Conservation (phyloP, 1,140 invertebrate genomes). For the Maniola jurtina region DNA sequence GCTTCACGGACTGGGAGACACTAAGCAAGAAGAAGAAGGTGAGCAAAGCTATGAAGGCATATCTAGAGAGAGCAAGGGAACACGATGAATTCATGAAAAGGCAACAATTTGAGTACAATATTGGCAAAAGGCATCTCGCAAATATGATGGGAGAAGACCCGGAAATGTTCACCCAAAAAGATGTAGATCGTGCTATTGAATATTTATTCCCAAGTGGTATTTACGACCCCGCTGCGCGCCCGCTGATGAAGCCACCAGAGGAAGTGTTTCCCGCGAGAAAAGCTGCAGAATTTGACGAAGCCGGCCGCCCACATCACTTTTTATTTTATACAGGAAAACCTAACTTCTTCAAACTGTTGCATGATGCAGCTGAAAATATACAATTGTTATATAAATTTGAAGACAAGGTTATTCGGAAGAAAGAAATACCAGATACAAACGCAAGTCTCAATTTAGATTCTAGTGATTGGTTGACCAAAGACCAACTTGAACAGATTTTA, state of each 20-base stretch:
- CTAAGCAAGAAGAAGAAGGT: constrained; percentile 81
- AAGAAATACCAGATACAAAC: constrained; percentile 79
- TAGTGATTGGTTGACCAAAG: constrained; percentile 83
- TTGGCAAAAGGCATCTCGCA: constrained; percentile 96
- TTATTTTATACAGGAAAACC: constrained; percentile 94
- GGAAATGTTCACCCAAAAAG: constrained; percentile 91
- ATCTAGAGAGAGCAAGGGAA: constrained; percentile 88
- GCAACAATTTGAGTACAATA: constrained; percentile 90
- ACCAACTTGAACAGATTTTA: constrained; percentile 83
- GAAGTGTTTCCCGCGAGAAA: constrained; percentile 91
- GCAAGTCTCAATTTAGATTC: constrained; percentile 79
- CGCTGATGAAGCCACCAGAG: constrained; percentile 91
- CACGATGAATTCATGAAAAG: constrained; percentile 92
- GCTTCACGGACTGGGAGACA: constrained; percentile 66
- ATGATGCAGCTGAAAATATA: constrained; percentile 84
- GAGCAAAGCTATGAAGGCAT: constrained; percentile 93
- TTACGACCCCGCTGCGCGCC: constrained; percentile 88
- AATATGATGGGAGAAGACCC: constrained; percentile 99
- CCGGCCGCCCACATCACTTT: constrained; percentile 91
- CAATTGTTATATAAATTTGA: constrained; percentile 84
- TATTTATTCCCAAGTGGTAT: constrained; percentile 96
- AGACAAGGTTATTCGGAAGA: constrained; percentile 83
- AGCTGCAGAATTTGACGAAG: constrained; percentile 93
- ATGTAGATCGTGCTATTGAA: constrained; percentile 92
- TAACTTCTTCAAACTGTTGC: constrained; percentile 89